Percentiles rank a stretch among this genome's conserved stretches.
phyloP scores from a whole-genome alignment of 2,113 vertebrate species.

The Collichthys lucidus region DNA sequence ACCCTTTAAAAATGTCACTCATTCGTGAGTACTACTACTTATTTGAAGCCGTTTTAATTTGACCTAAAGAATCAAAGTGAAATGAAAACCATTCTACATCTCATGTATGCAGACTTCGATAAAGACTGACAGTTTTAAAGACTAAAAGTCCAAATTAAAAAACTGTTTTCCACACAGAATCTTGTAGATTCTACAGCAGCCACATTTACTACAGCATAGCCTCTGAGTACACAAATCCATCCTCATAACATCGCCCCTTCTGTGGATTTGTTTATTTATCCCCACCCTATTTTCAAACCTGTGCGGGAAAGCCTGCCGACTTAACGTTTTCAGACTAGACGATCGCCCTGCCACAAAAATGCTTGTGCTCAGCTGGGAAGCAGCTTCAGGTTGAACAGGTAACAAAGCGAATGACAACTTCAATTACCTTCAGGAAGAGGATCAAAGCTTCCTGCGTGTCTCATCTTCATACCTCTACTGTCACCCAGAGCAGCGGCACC shows the following conservation, averaged over 20 bases:
- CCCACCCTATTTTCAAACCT: neutral
- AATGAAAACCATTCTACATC: neutral
- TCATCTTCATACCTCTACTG: constrained; percentile 39
- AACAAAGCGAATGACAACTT: constrained; percentile 53
- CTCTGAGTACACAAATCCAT: neutral
- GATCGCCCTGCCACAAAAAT: neutral
- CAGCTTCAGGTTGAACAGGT: constrained; percentile 42
- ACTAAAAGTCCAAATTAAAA: neutral
- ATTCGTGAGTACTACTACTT: no score
- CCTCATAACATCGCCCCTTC: neutral
- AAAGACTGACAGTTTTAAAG: neutral
- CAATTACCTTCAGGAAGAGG: constrained; percentile 41
- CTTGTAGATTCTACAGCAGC: neutral
- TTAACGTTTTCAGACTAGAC: neutral
- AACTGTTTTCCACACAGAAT: neutral
- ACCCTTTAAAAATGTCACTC: no score
- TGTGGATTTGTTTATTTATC: constrained; percentile 1
- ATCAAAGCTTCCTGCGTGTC: constrained; percentile 48
- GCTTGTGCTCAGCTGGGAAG: constrained; percentile 19
- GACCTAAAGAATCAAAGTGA: no score
- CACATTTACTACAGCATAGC: neutral
- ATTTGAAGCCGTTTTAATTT: no score
- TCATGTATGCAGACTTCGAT: neutral
- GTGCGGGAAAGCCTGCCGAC: neutral
- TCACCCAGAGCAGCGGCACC: neutral